Evolutionary conservation across 2,113 vertebrate genomes (phyloP).

Genomic region (Hystrix cristata): DNA sequence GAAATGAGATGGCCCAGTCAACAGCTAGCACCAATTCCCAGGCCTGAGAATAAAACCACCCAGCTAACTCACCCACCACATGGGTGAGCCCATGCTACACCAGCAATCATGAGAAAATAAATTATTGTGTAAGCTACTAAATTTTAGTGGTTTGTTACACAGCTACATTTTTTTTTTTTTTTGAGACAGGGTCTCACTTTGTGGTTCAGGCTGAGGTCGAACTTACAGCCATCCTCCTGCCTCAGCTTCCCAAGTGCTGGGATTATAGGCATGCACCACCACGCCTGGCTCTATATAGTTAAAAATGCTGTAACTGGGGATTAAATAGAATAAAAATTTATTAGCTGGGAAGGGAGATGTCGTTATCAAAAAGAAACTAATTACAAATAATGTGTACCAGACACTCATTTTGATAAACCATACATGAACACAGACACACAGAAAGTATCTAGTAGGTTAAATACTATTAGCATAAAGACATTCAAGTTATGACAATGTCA

Average conservation of each 20-base stretch:
- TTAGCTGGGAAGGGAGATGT: background rate
- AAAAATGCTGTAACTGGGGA: background rate
- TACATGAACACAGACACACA: background rate
- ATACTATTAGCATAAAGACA: background rate
- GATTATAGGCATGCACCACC: background rate
- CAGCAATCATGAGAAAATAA: background rate
- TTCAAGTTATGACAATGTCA: background rate
- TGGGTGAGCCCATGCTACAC: background rate
- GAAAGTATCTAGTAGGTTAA: background rate
- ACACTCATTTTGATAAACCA: background rate
- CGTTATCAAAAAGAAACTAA: background rate
- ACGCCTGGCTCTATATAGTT: background rate
- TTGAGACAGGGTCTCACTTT: background rate
- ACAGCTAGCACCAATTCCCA: background rate
- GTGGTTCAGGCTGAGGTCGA: background rate
- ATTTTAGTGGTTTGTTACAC: background rate
- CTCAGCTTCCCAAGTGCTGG: background rate
- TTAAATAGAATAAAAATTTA: slow-evolving; percentile 21
- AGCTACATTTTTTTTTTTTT: background rate
- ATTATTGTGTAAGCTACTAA: background rate
- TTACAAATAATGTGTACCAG: background rate
- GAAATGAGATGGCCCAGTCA: background rate
- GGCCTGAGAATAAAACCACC: background rate
- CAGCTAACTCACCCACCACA: background rate
- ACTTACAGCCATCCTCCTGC: background rate